Conservation (phyloP, 1,140 invertebrate genomes). For the Patella vulgata region DNA sequence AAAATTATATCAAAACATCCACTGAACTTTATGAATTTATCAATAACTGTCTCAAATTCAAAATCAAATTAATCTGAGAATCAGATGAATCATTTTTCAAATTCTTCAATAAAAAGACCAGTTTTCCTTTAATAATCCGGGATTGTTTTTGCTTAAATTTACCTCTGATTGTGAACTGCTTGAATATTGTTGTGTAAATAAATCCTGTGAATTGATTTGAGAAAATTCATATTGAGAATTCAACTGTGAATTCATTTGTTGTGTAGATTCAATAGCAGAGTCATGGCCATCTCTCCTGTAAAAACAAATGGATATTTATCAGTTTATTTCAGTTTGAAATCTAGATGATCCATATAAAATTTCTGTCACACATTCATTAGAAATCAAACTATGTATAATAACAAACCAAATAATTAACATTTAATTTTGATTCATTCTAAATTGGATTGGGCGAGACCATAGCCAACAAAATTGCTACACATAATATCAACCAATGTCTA, state of each 20-base stretch:
- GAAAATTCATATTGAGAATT: slow-evolving; percentile 8
- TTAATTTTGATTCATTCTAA: too few relatives aligned
- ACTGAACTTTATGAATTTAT: too few relatives aligned
- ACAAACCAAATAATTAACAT: background rate
- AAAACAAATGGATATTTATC: slow-evolving; percentile 1
- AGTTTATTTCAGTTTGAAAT: background rate
- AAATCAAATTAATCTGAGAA: too few relatives aligned
- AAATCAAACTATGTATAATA: background rate
- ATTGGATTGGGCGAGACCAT: too few relatives aligned
- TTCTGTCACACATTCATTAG: background rate
- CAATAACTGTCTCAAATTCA: too few relatives aligned
- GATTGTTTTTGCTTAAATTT: too few relatives aligned
- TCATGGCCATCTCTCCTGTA: background rate
- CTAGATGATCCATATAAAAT: slow-evolving; percentile 5
- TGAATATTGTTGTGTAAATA: slow-evolving; percentile 14
- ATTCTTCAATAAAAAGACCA: background rate
- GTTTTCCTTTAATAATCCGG: too few relatives aligned
- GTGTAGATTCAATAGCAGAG: background rate
- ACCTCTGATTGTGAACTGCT: slow-evolving; percentile 13
- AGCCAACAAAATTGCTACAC: too few relatives aligned
- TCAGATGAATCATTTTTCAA: background rate
- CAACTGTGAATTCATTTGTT: slow-evolving; percentile 9
- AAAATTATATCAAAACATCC: too few relatives aligned
- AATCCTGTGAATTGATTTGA: slow-evolving; percentile 12
- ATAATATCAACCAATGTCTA: too few relatives aligned